phyloP scores from a whole-genome alignment of 2,888 invertebrate species.

The Lasioglossum calceatum region DNA sequence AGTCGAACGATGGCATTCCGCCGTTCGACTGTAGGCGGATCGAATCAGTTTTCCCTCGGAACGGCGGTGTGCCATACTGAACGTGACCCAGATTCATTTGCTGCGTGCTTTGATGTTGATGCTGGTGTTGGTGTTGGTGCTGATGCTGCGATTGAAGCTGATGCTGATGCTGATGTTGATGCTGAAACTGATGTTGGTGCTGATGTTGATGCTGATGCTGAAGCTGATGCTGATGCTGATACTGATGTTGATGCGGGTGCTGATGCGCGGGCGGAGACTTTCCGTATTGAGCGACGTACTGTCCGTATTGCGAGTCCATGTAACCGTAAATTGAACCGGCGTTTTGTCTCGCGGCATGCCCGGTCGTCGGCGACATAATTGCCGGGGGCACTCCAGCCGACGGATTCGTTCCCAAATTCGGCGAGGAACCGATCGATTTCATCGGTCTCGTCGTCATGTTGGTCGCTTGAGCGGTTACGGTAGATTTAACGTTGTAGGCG shows the following conservation, averaged over 20 bases:
- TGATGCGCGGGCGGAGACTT: constrained; percentile 43
- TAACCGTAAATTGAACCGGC: constrained; percentile 72
- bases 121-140: constrained; percentile 9
- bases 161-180: constrained; percentile 18
- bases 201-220: constrained; percentile 16
- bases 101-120: constrained; percentile 30
- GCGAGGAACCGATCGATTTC: constrained; percentile 81
- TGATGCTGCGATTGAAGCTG: constrained; percentile 6
- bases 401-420: constrained; percentile 73
- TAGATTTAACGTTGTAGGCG: constrained; percentile 74
- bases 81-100: constrained; percentile 22
- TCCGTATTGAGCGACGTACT: constrained; percentile 67
- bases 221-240: constrained; percentile 2
- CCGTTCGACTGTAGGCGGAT: constrained; percentile 56
- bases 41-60: constrained; percentile 74
- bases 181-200: constrained; percentile 1
- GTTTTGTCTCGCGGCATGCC: constrained; percentile 43
- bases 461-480: constrained; percentile 74
- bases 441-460: constrained; percentile 63
- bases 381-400: constrained; percentile 68
- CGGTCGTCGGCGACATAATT: constrained; percentile 59
- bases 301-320: constrained; percentile 75
- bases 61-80: constrained; percentile 48
- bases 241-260: constrained; percentile 41
- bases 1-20: constrained; percentile 35